Percentiles rank a stretch among this genome's conserved stretches.
These are phyloP conservation scores for Phengaris arion DNA, from an alignment of 2,888 invertebrate species.

Conservation along the genomic window DNA sequence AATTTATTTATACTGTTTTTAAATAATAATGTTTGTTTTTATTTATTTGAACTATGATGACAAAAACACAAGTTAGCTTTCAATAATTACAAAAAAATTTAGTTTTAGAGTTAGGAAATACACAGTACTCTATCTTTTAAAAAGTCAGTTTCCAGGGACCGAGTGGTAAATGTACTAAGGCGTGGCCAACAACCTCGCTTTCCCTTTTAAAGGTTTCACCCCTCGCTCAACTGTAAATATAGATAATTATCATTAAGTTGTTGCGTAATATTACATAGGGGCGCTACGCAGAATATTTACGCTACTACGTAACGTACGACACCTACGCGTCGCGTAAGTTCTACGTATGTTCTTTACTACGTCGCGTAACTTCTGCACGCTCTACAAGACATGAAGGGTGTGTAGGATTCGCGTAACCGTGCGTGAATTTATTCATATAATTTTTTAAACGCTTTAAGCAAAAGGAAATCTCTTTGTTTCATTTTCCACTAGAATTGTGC, in stretches of 20 bases:
- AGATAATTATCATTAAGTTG: slow-evolving; percentile 17
- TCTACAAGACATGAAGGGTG: neutral
- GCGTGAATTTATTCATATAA: no score
- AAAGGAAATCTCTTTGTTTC: neutral
- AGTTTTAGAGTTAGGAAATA: neutral
- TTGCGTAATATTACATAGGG: slow-evolving; percentile 2
- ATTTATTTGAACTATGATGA: neutral
- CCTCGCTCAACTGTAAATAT: slow-evolving; percentile 6
- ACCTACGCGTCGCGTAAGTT: neutral
- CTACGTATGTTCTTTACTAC: neutral
- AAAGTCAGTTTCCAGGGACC: neutral
- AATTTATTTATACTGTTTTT: neutral
- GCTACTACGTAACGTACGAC: slow-evolving; percentile 6
- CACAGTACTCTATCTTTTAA: neutral
- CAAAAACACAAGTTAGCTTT: no score
- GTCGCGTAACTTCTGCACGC: neutral
- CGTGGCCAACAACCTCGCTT: slow-evolving; percentile 6
- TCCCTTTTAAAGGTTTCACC: slow-evolving; percentile 15
- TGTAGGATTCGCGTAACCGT: neutral
- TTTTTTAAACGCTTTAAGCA: no score
- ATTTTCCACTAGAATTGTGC: neutral
- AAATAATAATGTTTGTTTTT: neutral
- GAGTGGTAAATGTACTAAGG: neutral
- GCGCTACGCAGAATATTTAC: slow-evolving; percentile 3
- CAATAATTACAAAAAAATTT: no score